These are phyloP conservation scores for Semicossyphus pulcher DNA, from an alignment of 2,113 vertebrate species.

Conservation along the genomic window DNA sequence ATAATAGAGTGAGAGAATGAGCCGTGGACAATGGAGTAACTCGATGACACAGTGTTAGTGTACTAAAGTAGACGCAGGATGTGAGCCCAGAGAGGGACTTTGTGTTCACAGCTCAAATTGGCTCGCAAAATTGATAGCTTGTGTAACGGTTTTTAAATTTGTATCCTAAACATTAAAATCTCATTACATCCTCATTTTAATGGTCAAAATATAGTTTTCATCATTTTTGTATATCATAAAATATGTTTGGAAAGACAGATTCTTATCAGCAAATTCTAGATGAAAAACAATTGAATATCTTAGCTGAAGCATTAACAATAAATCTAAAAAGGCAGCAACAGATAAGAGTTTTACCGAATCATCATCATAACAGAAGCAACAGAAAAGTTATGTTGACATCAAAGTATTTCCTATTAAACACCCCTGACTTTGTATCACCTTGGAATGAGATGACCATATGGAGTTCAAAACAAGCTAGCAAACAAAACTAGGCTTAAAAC, in stretches of 20 bases:
- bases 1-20: slow-evolving; percentile 38
- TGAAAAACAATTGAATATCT: not conserved
- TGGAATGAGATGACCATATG: not conserved
- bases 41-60: slow-evolving; percentile 30
- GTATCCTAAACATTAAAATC: not conserved
- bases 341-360: not conserved
- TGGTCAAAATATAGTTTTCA: not conserved
- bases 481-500: not conserved
- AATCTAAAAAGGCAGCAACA: not conserved
- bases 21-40: slow-evolving; percentile 44
- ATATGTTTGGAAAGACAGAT: not conserved
- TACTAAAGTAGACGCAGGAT: slow-evolving; percentile 4
- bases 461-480: no score
- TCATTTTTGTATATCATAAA: not conserved
- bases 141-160: not conserved
- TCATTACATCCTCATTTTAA: no score
- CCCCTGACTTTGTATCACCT: not conserved
- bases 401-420: not conserved
- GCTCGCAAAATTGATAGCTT: not conserved
- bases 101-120: slow-evolving; percentile 3
- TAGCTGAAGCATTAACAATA: not conserved
- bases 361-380: not conserved
- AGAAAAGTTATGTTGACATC: not conserved
- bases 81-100: not conserved
- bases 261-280: not conserved